Percentiles rank a stretch among this genome's conserved stretches.
phyloP scores from a whole-genome alignment of 2,113 vertebrate species.

The Eupsittula cactorum region DNA sequence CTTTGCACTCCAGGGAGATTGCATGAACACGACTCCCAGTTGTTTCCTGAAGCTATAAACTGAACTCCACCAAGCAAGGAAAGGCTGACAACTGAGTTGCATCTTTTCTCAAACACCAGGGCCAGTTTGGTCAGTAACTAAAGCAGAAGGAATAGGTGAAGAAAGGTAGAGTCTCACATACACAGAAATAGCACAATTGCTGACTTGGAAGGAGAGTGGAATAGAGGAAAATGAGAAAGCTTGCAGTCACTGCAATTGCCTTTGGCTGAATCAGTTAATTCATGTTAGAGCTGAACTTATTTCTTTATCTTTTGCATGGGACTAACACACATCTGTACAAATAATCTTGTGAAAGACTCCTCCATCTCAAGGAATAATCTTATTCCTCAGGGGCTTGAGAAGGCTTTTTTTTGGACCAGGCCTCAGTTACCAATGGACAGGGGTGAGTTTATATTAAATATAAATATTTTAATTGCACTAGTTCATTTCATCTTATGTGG shows the following conservation, averaged over 20 bases:
- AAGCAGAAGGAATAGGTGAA: not conserved
- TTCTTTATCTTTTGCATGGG: not conserved
- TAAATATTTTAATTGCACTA: conserved; percentile 27
- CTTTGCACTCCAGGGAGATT: not conserved
- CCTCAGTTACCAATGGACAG: not conserved
- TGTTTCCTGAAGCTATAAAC: not conserved
- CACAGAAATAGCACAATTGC: not conserved
- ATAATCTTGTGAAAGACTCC: not conserved
- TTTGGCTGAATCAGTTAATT: not conserved
- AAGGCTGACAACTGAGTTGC: not conserved
- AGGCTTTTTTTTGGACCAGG: conserved; percentile 25
- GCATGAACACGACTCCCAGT: not conserved
- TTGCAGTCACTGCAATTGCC: not conserved
- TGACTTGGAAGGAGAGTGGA: not conserved
- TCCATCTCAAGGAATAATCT: conserved; percentile 16
- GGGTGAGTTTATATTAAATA: conserved; percentile 5
- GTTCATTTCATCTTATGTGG: conserved; percentile 13
- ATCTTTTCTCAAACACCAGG: not conserved
- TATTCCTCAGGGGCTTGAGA: not conserved
- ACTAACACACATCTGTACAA: conserved; percentile 12
- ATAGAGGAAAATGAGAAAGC: not conserved
- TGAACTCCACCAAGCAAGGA: not conserved
- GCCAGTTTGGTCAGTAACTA: not conserved
- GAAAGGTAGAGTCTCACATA: not conserved
- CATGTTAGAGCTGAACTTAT: not conserved